phyloP scores from a whole-genome alignment of 2,797 vertebrate species.

The Pterois miles region DNA sequence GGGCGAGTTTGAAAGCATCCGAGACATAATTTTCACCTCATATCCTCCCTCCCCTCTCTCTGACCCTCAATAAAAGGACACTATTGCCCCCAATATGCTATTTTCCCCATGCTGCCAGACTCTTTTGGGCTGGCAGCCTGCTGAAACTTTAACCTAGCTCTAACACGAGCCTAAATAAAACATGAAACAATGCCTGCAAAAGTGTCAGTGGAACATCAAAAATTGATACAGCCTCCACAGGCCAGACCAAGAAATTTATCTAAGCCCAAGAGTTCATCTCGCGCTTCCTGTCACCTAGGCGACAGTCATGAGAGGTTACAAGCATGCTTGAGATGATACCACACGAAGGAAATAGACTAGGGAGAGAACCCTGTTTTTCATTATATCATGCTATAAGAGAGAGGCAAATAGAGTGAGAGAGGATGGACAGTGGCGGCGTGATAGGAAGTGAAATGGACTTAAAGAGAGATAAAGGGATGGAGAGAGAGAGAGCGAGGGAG shows the following conservation, averaged over 20 bases:
- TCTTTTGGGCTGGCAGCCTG: constrained; percentile 60
- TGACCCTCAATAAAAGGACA: constrained; percentile 63
- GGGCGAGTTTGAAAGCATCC: background rate
- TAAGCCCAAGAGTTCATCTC: constrained; percentile 77
- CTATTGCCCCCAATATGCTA: constrained; percentile 60
- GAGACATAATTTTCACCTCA: constrained; percentile 11
- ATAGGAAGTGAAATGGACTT: constrained; percentile 31
- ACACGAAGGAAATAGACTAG: constrained; percentile 51
- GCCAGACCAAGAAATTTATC: constrained; percentile 79
- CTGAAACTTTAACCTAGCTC: constrained; percentile 80
- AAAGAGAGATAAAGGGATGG: constrained; percentile 17
- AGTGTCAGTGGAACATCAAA: constrained; percentile 80
- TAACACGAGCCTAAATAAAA: constrained; percentile 82
- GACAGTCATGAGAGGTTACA: constrained; percentile 68
- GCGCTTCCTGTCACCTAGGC: constrained; percentile 69
- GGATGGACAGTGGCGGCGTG: constrained; percentile 8
- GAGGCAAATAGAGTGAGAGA: constrained; percentile 31
- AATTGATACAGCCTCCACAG: constrained; percentile 77
- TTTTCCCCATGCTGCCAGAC: constrained; percentile 60
- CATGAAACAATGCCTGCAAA: constrained; percentile 82
- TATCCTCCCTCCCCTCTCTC: background rate
- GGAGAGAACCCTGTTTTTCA: constrained; percentile 49
- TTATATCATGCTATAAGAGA: constrained; percentile 48
- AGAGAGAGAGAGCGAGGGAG: constrained; percentile 4
- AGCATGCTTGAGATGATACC: constrained; percentile 60